Evolutionary conservation across 92 coral and sea anemone genomes (phyloP).

Genomic region (Anthopleura xanthogrammica): DNA sequence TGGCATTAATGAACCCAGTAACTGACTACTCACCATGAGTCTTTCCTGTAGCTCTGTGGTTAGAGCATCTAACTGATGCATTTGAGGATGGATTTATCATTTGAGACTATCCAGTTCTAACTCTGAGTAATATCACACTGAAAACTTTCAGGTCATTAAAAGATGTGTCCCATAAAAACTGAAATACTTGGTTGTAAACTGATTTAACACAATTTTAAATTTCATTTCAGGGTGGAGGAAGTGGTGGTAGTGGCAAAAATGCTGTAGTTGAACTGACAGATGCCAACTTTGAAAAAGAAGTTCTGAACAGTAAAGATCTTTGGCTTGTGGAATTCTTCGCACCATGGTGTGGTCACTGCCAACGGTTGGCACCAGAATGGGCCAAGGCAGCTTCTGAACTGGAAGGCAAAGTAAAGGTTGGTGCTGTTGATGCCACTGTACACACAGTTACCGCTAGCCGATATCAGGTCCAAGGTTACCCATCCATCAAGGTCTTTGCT

Average conservation of each 20-base stretch:
- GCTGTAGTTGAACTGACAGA: slow-evolving; percentile 95
- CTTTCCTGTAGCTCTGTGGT: too few species aligned
- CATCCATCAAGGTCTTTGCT: slow-evolving; percentile 90
- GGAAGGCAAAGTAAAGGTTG: slow-evolving; percentile 88
- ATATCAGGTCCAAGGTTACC: slow-evolving; percentile 91
- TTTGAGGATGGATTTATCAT: too few species aligned
- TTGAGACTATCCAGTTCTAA: too few species aligned
- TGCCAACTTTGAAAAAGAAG: slow-evolving; percentile 86
- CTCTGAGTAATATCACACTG: too few species aligned
- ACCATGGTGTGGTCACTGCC: slow-evolving; percentile 99
- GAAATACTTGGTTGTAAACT: background rate
- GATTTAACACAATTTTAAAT: background rate
- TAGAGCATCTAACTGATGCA: too few species aligned
- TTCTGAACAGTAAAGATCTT: slow-evolving; percentile 80
- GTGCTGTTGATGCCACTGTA: slow-evolving; percentile 91
- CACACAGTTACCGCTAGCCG: slow-evolving; percentile 76
- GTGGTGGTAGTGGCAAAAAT: slow-evolving; percentile 58
- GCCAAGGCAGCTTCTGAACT: slow-evolving; percentile 88
- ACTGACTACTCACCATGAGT: too few species aligned
- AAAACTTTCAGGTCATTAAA: too few species aligned
- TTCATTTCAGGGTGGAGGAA: slow-evolving; percentile 60
- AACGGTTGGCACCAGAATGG: slow-evolving; percentile 97
- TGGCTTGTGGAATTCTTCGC: slow-evolving; percentile 99
- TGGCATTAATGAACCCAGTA: too few species aligned
- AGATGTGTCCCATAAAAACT: too few species aligned